A percentile compares a stretch with the other conserved stretches of the same genome.
Conservation (phyloP, 64 coral and sea anemone genomes). For the Stichodactyla mertensii region DNA sequence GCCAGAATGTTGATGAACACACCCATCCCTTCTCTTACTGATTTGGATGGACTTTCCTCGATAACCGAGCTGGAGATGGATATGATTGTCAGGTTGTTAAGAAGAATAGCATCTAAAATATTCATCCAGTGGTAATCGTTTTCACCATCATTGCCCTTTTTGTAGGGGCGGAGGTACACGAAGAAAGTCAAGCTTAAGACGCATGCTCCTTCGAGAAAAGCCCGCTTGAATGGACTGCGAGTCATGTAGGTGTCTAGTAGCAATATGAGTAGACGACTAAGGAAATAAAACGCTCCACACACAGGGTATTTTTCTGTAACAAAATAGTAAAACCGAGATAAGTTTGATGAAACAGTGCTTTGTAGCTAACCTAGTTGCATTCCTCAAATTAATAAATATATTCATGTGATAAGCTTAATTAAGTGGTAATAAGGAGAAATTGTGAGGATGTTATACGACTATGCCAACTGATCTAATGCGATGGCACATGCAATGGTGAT, state of each 20-base stretch:
- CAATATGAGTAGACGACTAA: slow-evolving; percentile 41
- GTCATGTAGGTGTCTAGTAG: slow-evolving; percentile 23
- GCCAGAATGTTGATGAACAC: slow-evolving; percentile 25
- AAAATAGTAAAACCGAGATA: no score
- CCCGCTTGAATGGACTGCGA: not conserved
- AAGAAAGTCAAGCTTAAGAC: slow-evolving; percentile 40
- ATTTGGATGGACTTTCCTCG: not conserved
- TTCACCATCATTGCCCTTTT: slow-evolving; percentile 14
- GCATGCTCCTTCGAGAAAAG: slow-evolving; percentile 39
- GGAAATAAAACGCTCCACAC: slow-evolving; percentile 71
- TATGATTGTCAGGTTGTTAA: slow-evolving; percentile 55
- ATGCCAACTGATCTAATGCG: no score
- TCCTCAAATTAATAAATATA: no score
- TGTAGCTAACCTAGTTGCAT: no score
- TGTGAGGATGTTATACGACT: no score
- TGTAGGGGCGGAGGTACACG: slow-evolving; percentile 58
- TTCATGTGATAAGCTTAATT: no score
- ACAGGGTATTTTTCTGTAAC: slow-evolving; percentile 47
- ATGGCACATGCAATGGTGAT: no score
- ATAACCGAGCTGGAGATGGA: slow-evolving; percentile 46
- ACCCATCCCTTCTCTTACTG: not conserved
- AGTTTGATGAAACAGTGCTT: not conserved
- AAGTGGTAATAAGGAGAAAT: no score
- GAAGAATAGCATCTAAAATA: slow-evolving; percentile 47
- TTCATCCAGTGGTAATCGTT: slow-evolving; percentile 64